Evolutionary conservation across 2,113 vertebrate species (phyloP), one percentile per base, ranked within the genome.

Genomic region (Lycocorax pyrrhopterus): DNA sequence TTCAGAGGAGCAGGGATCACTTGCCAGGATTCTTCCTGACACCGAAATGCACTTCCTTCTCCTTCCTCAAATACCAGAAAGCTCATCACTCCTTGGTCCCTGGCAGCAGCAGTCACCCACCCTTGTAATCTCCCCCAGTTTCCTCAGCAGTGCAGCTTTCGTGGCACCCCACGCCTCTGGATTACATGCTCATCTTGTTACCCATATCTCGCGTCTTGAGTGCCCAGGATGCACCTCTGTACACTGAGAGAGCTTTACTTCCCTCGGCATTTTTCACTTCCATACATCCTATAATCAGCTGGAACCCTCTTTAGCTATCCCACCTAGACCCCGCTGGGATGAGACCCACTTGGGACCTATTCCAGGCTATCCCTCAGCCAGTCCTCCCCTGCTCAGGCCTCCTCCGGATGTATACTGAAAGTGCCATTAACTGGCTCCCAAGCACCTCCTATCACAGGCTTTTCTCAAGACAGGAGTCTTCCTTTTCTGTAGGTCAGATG

Each of bases 11-110:
- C 14, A 10, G 21, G 79, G 87, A 82, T 89, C 89, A 56, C 67
- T 92, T 83, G 67, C 84, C 91, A 94, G 78, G 76, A 77, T 89
- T 82, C 82, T 75, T 91, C 71, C 94, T 71, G 73, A 96, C 51
- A 79, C 55, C 13, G 7, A 93, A 94, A 63, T 91, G 69, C 56
- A 55, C 80, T 94, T 86, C 66, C 85, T 97, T 96, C 77, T 96
- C 66, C 69, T 66, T 93, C 60, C 0, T 0, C 76, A 77, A 75
- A 82, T 89, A 78, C 62, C 79, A 66, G 77, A 90, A 62, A 78
- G 9, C 44, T 93, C 77, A 90, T 72, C 43, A 44, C 19, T 93
- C 69, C 52, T 63, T 17, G 3, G 25, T 12, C 51, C 25, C 35
- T 93, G 72, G 77, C 43, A 75, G 72, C 71, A 85, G 32, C 37